A percentile compares a stretch with the other conserved stretches of the same genome.
Conservation (phyloP, 2,113 vertebrate species). For the Chionis minor region DNA sequence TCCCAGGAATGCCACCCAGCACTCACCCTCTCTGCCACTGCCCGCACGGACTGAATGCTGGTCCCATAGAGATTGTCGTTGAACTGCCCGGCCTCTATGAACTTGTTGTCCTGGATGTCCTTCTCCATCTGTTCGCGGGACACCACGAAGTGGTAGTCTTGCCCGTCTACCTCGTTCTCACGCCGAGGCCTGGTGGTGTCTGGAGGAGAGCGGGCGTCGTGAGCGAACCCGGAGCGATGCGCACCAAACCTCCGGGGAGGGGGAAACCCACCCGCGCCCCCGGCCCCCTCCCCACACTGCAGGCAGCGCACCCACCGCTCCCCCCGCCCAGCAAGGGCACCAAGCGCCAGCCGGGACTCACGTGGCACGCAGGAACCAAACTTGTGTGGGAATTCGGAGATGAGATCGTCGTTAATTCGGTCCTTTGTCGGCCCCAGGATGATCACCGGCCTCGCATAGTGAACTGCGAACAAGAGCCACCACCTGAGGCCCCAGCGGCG, state of each 20-base stretch:
- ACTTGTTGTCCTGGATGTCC: constrained; percentile 98
- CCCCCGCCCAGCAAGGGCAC: neutral
- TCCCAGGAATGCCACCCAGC: neutral
- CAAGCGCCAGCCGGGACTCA: constrained; percentile 64
- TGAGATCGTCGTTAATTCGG: constrained; percentile 96
- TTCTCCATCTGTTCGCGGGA: constrained; percentile 99
- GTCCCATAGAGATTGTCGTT: constrained; percentile 98
- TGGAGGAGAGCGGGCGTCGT: neutral
- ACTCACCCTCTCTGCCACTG: constrained; percentile 94
- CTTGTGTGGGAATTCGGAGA: constrained; percentile 98
- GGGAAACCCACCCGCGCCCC: neutral
- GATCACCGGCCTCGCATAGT: constrained; percentile 96
- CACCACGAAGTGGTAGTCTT: constrained; percentile 95
- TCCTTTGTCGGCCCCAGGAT: constrained; percentile 98
- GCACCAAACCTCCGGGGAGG: fast-evolving
- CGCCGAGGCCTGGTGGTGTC: constrained; percentile 94
- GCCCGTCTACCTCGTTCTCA: constrained; percentile 94
- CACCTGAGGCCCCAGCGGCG: neutral
- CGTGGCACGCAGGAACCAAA: constrained; percentile 99
- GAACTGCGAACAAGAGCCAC: constrained; percentile 76
- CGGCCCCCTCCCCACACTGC: fast-evolving
- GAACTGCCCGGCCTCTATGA: constrained; percentile 98
- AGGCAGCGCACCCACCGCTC: fast-evolving
- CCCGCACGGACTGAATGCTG: constrained; percentile 95
- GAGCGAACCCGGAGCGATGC: fast-evolving